phyloP scores from a whole-genome alignment of 2,113 vertebrate genomes.

The Mustela lutreola region DNA sequence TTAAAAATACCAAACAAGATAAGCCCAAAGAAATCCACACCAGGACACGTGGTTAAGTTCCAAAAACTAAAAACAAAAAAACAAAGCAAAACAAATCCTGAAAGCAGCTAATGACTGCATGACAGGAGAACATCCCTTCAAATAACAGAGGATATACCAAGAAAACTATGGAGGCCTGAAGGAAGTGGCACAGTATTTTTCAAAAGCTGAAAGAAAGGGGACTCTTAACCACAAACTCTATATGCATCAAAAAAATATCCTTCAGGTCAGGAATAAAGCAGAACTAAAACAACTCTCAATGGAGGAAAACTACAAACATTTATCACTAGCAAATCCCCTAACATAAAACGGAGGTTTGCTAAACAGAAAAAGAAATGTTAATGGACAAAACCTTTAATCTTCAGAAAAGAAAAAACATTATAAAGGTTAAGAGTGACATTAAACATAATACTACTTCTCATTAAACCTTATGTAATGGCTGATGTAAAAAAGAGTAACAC shows the following conservation, averaged over 20 bases:
- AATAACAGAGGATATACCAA: neutral
- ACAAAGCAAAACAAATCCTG: neutral
- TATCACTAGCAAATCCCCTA: neutral
- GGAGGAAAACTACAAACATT: neutral
- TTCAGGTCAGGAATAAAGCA: neutral
- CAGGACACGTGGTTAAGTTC: neutral
- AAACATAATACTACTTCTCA: neutral
- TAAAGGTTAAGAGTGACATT: neutral
- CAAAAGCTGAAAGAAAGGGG: conserved; percentile 2
- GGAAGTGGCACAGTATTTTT: neutral
- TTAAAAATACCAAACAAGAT: neutral
- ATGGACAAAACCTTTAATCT: neutral
- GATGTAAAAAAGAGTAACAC: neutral
- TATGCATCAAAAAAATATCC: neutral
- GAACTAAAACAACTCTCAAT: neutral
- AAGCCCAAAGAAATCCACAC: neutral
- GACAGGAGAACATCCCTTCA: neutral
- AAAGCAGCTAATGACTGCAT: neutral
- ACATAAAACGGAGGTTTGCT: neutral
- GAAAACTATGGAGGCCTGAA: neutral
- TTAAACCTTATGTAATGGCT: neutral
- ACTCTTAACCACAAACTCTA: neutral
- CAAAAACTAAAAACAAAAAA: neutral
- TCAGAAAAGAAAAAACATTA: neutral
- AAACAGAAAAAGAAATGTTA: neutral